Base-by-base conservation (phyloP, 2,113 vertebrate species). In the Setophaga petechia region DNA sequence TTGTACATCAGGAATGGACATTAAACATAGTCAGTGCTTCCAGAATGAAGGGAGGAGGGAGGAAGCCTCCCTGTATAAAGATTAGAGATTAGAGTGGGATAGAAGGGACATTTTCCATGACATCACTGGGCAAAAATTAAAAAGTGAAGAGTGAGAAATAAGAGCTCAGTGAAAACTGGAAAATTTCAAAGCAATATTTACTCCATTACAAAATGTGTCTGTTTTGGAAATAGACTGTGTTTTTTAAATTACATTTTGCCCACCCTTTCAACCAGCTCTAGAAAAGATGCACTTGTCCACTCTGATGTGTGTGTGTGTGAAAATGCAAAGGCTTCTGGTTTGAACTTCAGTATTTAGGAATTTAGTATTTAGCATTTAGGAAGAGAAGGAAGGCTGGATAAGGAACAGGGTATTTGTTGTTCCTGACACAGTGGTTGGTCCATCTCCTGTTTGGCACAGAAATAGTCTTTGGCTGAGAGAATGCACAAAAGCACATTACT, bases 381-480 rank as follows among this genome's bases (percentile, higher is more conserved):
- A 54, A 86, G 51, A 74, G 87, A 86, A 85, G 44, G 71, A 57
- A 86, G 25, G 41, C 54, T 96, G 93, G 72, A 71, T 68, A 49
- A 90, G 63, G 52, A 94, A 86, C 87, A 95, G 79, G 72, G 83
- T 72, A 65, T 95, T 86, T 93, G 90, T 90, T 96, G 88, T 94
- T 96, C 63, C 85, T 75, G 68, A 80, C 88, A 71, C 83, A 84
- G 94, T 16, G n/a, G 78, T 93, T 91, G 91, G 83, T 96, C 93
- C 52, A 0, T 90, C 94, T 96, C 93, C 85, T 96, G 57, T 63
- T 94, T 96, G 93, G 95, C 92, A 68, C 44, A 94, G 90, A 63
- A 74, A 44, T n/a, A 77, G 52, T 46, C 78, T 78, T 79, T 89
- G 93, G 83, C 92, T 75, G 75, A 90, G 75, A 71, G 63, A 93